Base-by-base conservation (phyloP, 2,888 invertebrate species). In the Monopis laevigella region DNA sequence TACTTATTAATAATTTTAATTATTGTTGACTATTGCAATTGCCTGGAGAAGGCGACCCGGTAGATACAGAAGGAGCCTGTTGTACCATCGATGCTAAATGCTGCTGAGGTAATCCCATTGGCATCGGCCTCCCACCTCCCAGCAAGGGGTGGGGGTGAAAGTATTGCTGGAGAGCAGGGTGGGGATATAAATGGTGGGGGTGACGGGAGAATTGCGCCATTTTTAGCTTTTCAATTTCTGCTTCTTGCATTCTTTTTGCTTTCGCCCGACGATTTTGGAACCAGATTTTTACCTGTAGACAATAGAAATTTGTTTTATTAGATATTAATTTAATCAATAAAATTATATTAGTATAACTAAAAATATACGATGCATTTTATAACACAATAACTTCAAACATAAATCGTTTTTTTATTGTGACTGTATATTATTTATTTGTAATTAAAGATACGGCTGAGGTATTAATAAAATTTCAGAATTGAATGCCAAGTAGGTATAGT, bases 211-310 rank as follows among this genome's bases (percentile, higher is more conserved):
- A 78, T 53, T 86, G 86, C 58, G 82, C 82, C 91, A 92, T 91
- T 78, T 97, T 92, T 61, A 97, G 83, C 77, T 97, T 97, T 75
- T 98, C 98, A 45, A 97, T 87, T 82, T 98, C 98, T 45, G 98
- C 97, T 73, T 98, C 98, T 71, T 97, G 97, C 14, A 98, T 87
- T 17, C 98, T 88, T 82, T 98, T 98, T 63, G 95, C 95, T 77
- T 98, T 98, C 50, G 98, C 98, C 35, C 93, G 86, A n/a, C 94
- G 86, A 65, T 95, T 95, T 84, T 94, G 93, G 72, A 94, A 94
- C 93, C 93, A 94, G 59, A 94, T 94, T 83, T 95, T 94, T 50
- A 93, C 93, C 80, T 80, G 72, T 52, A 43, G 49, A 55, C 54
- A 55, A 61, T 85, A 88, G 10, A 24, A 24, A 24, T 24, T 51